Percentiles rank a stretch among this genome's conserved stretches.
These are phyloP conservation scores for Pristionchus fissidentatus DNA, from an alignment of 2,888 invertebrate species.

Conservation along the genomic window DNA sequence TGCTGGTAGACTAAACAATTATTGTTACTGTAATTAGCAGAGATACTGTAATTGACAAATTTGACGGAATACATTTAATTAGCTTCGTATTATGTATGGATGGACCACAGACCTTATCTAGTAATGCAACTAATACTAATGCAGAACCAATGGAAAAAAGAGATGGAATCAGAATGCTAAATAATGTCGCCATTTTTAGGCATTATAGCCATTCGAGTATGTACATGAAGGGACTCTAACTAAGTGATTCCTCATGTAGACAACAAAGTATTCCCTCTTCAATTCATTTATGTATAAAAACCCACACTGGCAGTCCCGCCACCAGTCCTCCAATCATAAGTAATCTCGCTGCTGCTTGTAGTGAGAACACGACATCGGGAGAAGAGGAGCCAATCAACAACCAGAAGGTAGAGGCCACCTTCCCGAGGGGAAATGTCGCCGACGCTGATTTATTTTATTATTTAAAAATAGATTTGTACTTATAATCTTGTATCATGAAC, in stretches of 20 bases:
- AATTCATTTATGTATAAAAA: background rate
- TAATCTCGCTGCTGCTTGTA: constrained; percentile 15
- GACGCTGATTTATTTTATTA: constrained; percentile 44
- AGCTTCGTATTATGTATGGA: too few relatives aligned
- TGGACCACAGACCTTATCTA: too few relatives aligned
- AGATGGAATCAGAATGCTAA: too few relatives aligned
- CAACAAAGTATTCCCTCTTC: background rate
- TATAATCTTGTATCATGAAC: too few relatives aligned
- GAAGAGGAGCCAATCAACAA: constrained; percentile 31
- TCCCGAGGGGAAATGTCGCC: constrained; percentile 43
- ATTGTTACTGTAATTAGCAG: too few relatives aligned
- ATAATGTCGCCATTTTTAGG: background rate
- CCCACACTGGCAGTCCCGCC: constrained; percentile 11
- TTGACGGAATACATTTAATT: too few relatives aligned
- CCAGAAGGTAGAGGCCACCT: constrained; percentile 45
- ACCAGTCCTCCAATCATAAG: constrained; percentile 39
- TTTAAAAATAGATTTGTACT: too few relatives aligned
- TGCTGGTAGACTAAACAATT: constrained; percentile 49
- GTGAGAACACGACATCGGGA: constrained; percentile 29
- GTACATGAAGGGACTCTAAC: too few relatives aligned
- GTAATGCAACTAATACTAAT: too few relatives aligned
- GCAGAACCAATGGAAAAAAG: too few relatives aligned
- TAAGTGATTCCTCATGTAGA: too few relatives aligned
- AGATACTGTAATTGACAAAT: too few relatives aligned
- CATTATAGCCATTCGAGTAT: background rate